Percentiles rank a stretch among this genome's conserved stretches.
These are phyloP conservation scores for Perdita meconis DNA, from an alignment of 2,888 invertebrate genomes.

Conservation along the genomic window DNA sequence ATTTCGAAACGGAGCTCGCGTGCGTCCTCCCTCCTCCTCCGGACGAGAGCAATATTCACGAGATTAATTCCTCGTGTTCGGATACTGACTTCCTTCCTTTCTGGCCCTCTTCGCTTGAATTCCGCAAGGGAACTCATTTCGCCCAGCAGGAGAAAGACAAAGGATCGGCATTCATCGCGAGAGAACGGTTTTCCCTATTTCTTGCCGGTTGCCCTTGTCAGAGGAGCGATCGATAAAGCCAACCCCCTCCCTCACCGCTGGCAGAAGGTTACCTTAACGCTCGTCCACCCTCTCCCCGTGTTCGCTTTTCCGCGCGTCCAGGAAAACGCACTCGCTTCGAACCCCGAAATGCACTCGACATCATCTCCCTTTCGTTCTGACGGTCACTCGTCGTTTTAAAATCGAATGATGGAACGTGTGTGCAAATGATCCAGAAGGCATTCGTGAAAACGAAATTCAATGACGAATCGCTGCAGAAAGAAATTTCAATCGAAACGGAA, in stretches of 20 bases:
- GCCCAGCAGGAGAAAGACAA: constrained; percentile 57
- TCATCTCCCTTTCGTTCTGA: neutral
- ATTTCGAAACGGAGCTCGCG: neutral
- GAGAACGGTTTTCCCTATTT: constrained; percentile 72
- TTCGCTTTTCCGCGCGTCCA: constrained; percentile 43
- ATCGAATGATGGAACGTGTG: neutral
- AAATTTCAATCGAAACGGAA: neutral
- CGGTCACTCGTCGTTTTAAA: too few species aligned
- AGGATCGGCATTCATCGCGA: constrained; percentile 66
- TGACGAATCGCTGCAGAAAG: neutral
- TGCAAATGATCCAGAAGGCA: constrained; percentile 12
- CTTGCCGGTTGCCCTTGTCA: constrained; percentile 73
- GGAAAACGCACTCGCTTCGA: constrained; percentile 29
- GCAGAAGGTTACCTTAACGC: constrained; percentile 60
- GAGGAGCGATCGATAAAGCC: constrained; percentile 71
- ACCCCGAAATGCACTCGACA: constrained; percentile 43
- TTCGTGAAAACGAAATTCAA: too few species aligned
- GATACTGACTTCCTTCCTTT: neutral
- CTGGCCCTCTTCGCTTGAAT: neutral
- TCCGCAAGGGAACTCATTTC: constrained; percentile 19
- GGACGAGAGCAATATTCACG: constrained; percentile 1
- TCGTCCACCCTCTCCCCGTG: constrained; percentile 51
- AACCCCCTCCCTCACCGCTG: constrained; percentile 43
- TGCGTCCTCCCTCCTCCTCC: neutral
- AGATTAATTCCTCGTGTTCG: constrained; percentile 20